Evolutionary conservation across 2,888 invertebrate species (phyloP), one percentile per base, ranked within the genome.

Genomic region (Drosophila bunnanda): DNA sequence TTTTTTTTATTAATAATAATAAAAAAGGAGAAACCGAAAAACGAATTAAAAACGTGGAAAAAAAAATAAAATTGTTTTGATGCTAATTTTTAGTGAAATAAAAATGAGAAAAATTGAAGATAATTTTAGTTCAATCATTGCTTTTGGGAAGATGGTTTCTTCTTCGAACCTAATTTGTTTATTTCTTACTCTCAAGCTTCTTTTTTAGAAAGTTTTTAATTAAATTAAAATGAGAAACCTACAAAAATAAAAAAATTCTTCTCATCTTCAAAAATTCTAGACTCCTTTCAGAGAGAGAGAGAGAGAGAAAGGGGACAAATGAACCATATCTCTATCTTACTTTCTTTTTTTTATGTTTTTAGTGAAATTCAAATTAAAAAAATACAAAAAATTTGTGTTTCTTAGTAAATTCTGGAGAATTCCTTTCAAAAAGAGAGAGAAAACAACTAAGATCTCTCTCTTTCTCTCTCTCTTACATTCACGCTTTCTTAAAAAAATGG

Each of bases 61-160:
- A 50, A 54, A 65, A 65, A 62, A 66, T 66, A 43, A 76, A 66
- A 74, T 41, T 69, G 84, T 44, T 84, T 84, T 78, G 69, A 82
- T 55, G 79, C 84, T 87, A 82, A 82, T 84, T 81, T 83, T 84
- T 82, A 87, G 79, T 65, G 22, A 84, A 87, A 78, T 77, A 80
- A 82, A 77, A 55, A 64, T 53, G 13, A 41, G 48, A 53, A 61
- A 67, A 20, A 59, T 25, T 25, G 25, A 36, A 32, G 7, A 36
- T 48, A 56, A 50, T 8, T 15, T 9, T 25, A 15, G n/a, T n/a
- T n/a, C n/a, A n/a, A n/a, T 25, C 15, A 9, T 15, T 46, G 5
- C 4, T 9, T 25, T 25, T 15, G 44, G 25, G 44, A 43, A 5
- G 43, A 34, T 15, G 46, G 0, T 53, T 53, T 39, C 13, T 28